Conservation (phyloP, 2,888 invertebrate genomes). For the Patella caerulea region DNA sequence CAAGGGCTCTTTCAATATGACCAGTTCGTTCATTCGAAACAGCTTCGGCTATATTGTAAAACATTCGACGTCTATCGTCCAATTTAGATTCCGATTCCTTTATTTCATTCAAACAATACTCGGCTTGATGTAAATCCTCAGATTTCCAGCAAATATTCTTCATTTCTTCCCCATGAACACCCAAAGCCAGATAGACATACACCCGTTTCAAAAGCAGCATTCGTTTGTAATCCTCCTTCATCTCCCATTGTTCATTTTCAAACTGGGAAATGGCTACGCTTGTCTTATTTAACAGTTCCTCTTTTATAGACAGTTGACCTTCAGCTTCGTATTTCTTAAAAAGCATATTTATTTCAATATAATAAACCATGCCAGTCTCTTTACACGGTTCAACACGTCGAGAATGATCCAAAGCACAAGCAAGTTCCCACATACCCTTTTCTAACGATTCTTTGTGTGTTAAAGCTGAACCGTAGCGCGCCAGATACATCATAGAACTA, state of each 20-base stretch:
- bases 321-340: constrained; percentile 14
- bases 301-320: not conserved
- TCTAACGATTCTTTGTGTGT: constrained; percentile 11
- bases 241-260: not conserved
- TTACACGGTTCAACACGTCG: constrained; percentile 15
- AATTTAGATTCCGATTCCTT: not conserved
- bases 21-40: not conserved
- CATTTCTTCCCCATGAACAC: constrained; percentile 11
- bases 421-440: constrained; percentile 10
- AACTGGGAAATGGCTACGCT: constrained; percentile 15
- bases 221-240: constrained; percentile 16
- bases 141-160: not conserved
- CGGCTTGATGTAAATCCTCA: not conserved
- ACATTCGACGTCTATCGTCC: constrained; percentile 16
- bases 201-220: constrained; percentile 14
- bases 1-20: not conserved
- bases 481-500: constrained; percentile 12
- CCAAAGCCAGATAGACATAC: constrained; percentile 13
- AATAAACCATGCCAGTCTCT: constrained; percentile 19
- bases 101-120: constrained; percentile 4
- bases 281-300: constrained; percentile 3
- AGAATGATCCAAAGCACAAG: constrained; percentile 10
- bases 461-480: constrained; percentile 14
- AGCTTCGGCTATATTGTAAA: constrained; percentile 3
- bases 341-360: constrained; percentile 16